A percentile compares a stretch with the other conserved stretches of the same genome.
phyloP scores from a whole-genome alignment of 2,888 invertebrate species.

The Abrostola triplasia region DNA sequence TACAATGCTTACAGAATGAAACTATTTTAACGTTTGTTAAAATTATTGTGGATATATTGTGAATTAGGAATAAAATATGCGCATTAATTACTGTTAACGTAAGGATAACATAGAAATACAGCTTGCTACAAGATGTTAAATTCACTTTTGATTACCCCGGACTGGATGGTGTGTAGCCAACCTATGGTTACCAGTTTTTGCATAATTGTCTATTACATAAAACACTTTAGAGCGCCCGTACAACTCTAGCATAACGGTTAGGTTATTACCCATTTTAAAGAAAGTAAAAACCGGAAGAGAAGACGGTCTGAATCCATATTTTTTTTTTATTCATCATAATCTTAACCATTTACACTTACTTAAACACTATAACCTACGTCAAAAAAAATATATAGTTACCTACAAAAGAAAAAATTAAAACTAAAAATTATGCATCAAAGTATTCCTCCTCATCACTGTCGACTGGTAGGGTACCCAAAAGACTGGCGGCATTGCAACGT shows the following conservation, averaged over 20 bases:
- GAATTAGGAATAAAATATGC: neutral
- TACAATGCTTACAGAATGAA: conserved; percentile 64
- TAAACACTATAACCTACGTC: no score
- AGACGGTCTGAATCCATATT: conserved; percentile 26
- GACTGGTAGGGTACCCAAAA: no score
- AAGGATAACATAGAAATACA: neutral
- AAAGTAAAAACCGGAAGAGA: neutral
- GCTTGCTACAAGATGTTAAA: no score
- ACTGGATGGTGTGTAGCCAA: neutral
- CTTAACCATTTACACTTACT: no score
- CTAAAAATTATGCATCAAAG: no score
- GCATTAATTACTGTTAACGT: neutral
- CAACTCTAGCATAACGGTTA: no score
- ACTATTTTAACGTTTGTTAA: conserved; percentile 39
- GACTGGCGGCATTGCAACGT: no score
- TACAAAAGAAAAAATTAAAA: no score
- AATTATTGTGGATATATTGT: conserved; percentile 27
- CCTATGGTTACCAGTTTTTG: neutral
- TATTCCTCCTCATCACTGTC: no score
- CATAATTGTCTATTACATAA: neutral
- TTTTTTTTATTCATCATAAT: conserved; percentile 16
- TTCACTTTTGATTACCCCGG: no score
- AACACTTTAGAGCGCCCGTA: no score
- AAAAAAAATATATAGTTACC: no score
- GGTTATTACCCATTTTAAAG: neutral